Conservation (phyloP, 1,140 invertebrate species). For the Drosophila funebris region DNA sequence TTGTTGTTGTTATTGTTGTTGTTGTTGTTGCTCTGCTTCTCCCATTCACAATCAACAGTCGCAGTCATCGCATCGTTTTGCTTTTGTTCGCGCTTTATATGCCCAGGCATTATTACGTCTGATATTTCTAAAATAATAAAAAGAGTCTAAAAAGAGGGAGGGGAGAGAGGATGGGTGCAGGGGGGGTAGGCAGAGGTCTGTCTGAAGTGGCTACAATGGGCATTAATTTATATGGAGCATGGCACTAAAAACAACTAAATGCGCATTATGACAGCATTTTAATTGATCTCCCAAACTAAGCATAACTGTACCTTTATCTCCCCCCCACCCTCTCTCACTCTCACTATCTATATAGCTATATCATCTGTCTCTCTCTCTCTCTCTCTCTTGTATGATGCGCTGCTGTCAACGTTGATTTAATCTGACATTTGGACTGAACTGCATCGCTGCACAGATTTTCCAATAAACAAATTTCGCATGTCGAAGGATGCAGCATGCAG, state of each 20-base stretch:
- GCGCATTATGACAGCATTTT: conserved; percentile 77
- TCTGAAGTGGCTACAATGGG: conserved; percentile 49
- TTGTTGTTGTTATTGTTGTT: not conserved
- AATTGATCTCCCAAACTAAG: conserved; percentile 52
- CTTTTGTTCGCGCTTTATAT: conserved; percentile 61
- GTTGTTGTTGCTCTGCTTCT: conserved; percentile 12
- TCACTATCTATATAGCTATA: not conserved
- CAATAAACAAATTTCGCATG: conserved; percentile 75
- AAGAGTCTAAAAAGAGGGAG: not conserved
- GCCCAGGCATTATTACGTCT: conserved; percentile 65
- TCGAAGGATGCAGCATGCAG: conserved; percentile 17
- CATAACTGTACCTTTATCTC: conserved; percentile 49
- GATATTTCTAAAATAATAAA: conserved; percentile 50
- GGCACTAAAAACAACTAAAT: conserved; percentile 61
- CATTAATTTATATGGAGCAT: conserved; percentile 69
- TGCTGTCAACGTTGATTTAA: conserved; percentile 66
- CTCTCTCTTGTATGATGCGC: conserved; percentile 8
- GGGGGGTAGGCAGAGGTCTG: conserved; percentile 33
- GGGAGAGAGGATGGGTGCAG: conserved; percentile 5
- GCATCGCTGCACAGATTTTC: conserved; percentile 79
- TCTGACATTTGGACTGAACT: conserved; percentile 73
- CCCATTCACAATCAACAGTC: conserved; percentile 23
- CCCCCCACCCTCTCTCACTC: not conserved
- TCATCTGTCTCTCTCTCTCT: not conserved
- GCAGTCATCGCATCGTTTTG: conserved; percentile 49